Percentiles rank a stretch among this genome's conserved stretches.
Evolutionary conservation across 1,140 invertebrate genomes (phyloP).

Genomic region (Helicoverpa zea): DNA sequence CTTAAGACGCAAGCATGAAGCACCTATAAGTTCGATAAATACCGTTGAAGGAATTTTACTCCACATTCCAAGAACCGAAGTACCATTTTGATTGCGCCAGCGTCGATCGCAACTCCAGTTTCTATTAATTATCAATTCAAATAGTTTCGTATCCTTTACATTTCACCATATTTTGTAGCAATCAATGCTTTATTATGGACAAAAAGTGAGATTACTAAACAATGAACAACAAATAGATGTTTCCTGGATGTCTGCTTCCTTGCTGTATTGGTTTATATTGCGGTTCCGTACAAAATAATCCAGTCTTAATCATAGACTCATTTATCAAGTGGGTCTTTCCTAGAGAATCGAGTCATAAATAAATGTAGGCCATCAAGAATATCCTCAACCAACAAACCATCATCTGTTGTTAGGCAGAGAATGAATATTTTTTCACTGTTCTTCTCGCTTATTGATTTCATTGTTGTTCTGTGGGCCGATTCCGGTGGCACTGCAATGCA

Average conservation of each 20-base stretch:
- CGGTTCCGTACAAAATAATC: conserved; percentile 10
- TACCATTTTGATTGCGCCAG: conserved; percentile 21
- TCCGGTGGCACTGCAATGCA: neutral
- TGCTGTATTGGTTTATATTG: neutral
- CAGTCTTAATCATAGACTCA: too few species aligned
- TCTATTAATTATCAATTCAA: conserved; percentile 45
- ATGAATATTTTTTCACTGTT: too few species aligned
- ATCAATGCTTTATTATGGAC: neutral
- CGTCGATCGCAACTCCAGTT: conserved; percentile 17
- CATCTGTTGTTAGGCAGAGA: too few species aligned
- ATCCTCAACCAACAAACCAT: too few species aligned
- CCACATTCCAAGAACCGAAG: conserved; percentile 6
- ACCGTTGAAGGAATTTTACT: conserved; percentile 21
- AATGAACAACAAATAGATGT: conserved; percentile 53
- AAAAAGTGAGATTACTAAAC: conserved; percentile 49
- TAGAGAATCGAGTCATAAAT: too few species aligned
- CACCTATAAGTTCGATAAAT: conserved; percentile 2
- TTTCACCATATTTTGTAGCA: conserved; percentile 30
- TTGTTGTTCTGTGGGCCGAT: neutral
- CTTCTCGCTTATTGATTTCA: too few species aligned
- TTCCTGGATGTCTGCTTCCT: conserved; percentile 55
- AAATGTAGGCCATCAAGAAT: too few species aligned
- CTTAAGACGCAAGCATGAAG: neutral
- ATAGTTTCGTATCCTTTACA: conserved; percentile 31
- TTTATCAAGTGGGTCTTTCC: too few species aligned